Conservation (phyloP, 2,888 invertebrate species). For the Andrena hattorfiana region DNA sequence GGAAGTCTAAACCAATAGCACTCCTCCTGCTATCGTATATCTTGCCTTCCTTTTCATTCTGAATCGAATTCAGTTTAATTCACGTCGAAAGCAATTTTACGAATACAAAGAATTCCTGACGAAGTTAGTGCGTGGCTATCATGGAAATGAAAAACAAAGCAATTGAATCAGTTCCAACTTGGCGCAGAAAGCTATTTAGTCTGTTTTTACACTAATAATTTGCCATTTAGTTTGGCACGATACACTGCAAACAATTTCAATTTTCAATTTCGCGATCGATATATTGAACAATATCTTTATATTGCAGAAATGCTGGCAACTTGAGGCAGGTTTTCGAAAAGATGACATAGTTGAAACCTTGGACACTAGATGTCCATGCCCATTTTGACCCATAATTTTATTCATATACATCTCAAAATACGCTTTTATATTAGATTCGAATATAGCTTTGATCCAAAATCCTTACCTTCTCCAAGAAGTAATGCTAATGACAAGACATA, state of each 20-base stretch:
- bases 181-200: conserved; percentile 45
- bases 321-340: too few relatives aligned
- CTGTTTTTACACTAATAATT: conserved; percentile 19
- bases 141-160: conserved; percentile 27
- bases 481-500: too few relatives aligned
- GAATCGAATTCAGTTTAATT: conserved; percentile 45
- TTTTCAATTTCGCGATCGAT: not conserved
- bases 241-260: not conserved
- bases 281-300: too few relatives aligned
- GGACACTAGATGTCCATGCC: too few relatives aligned
- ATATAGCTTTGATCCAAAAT: too few relatives aligned
- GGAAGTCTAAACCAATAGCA: conserved; percentile 3
- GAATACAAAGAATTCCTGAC: conserved; percentile 40
- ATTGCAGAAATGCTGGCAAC: too few relatives aligned
- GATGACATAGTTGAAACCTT: too few relatives aligned
- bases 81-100: conserved; percentile 32
- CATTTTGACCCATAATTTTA: too few relatives aligned
- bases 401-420: too few relatives aligned
- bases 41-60: conserved; percentile 22
- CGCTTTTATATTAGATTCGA: too few relatives aligned
- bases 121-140: conserved; percentile 41
- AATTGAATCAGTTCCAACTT: conserved; percentile 53
- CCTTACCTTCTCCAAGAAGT: too few relatives aligned
- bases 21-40: conserved; percentile 7
- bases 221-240: not conserved